Conservation (phyloP, 2,113 vertebrate genomes). For the Todiramphus saurophagus region DNA sequence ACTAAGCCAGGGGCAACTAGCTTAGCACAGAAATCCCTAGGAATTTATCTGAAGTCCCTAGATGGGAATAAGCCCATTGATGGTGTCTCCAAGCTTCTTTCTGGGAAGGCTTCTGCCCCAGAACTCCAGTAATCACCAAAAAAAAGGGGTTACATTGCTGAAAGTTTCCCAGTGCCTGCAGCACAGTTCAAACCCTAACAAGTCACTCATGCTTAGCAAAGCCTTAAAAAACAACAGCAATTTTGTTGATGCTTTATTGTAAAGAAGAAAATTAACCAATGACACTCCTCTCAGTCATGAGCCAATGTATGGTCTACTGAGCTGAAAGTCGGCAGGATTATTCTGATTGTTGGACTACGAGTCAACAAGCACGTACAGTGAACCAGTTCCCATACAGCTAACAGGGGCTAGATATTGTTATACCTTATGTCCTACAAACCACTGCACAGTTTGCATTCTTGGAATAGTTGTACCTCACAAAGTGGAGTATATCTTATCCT, state of each 20-base stretch:
- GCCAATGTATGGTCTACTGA: neutral
- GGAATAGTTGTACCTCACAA: neutral
- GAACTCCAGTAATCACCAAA: neutral
- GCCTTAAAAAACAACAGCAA: neutral
- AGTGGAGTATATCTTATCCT: neutral
- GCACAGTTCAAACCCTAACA: neutral
- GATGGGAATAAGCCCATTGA: neutral
- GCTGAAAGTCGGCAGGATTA: neutral
- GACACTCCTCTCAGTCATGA: neutral
- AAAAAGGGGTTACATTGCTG: rapidly evolving
- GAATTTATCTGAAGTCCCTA: neutral
- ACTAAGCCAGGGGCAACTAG: neutral
- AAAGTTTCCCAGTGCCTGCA: neutral
- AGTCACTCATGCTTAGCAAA: neutral
- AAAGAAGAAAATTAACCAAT: neutral
- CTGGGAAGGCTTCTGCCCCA: neutral
- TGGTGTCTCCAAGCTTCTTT: neutral
- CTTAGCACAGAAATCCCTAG: neutral
- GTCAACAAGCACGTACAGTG: neutral
- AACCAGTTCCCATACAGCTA: neutral
- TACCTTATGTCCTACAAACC: neutral
- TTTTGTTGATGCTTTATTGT: neutral
- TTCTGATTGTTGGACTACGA: neutral
- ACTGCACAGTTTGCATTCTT: neutral
- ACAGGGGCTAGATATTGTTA: neutral